Evolutionary conservation across 1,140 invertebrate species (phyloP).

Genomic region (Bactericera cockerelli): DNA sequence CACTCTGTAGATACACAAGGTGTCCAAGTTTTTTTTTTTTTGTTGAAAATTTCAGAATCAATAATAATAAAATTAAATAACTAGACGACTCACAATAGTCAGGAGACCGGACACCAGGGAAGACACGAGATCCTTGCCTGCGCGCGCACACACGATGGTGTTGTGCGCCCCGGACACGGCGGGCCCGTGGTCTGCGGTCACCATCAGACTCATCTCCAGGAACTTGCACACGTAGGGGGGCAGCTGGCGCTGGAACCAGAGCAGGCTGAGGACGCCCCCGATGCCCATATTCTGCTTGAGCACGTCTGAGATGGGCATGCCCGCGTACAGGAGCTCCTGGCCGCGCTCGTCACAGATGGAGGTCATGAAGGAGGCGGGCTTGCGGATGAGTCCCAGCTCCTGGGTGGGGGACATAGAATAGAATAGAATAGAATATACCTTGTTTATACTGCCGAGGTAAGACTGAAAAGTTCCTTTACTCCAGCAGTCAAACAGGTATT

Average conservation of each 20-base stretch:
- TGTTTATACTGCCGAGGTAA: too few species aligned
- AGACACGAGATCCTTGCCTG: constrained; percentile 97
- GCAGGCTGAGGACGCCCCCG: constrained; percentile 87
- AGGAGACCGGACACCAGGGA: constrained; percentile 89
- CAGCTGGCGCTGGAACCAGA: constrained; percentile 97
- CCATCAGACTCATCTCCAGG: constrained; percentile 98
- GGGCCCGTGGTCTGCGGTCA: constrained; percentile 98
- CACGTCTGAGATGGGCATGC: constrained; percentile 94
- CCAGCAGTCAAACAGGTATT: too few species aligned
- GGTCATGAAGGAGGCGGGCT: constrained; percentile 98
- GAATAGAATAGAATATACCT: too few species aligned
- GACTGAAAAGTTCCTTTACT: too few species aligned
- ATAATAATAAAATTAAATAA: too few species aligned
- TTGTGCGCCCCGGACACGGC: constrained; percentile 98
- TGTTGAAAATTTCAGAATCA: too few species aligned
- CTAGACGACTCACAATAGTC: constrained; percentile 94
- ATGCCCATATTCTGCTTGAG: constrained; percentile 81
- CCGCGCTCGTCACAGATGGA: constrained; percentile 98
- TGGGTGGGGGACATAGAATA: too few species aligned
- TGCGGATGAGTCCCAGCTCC: constrained; percentile 94
- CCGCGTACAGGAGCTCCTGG: constrained; percentile 93
- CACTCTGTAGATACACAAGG: too few species aligned
- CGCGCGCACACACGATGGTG: constrained; percentile 96
- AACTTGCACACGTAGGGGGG: constrained; percentile 92
- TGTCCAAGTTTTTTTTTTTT: too few species aligned